Base-by-base conservation (phyloP, 1,140 invertebrate species). In the Drosophila nikananu region DNA sequence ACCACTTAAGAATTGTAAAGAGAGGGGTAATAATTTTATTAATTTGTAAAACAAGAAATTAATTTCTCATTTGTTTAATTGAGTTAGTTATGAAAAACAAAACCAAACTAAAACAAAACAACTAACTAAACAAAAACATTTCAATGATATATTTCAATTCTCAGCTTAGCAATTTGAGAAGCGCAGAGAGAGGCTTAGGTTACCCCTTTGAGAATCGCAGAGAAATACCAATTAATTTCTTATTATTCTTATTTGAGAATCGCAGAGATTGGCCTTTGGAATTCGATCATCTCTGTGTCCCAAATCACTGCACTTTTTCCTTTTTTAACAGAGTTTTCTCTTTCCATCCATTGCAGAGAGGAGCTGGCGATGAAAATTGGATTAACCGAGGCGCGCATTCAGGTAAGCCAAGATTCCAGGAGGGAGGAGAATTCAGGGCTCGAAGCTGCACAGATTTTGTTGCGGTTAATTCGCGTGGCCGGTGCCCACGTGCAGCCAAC, bases 301-400 rank as follows among this genome's bases (percentile, higher is more conserved):
- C 9, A 35, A 52, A 39, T 32, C 42, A 15, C 21, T 39, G 5
- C 3, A 39, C 37, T 39, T 32, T 68, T 32, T 23, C 55, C 48
- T 59, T 35, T 48, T 60, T 35, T 66, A 41, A 78, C 37, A 23
- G 12, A 62, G 44, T 51, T 57, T 61, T 42, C 25, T 55, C 32
- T 63, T 80, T 51, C 19, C 30, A 30, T 35, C 4, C 32, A 35
- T 86, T 87, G 72, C 96, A 98, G 99, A 92, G 99, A 99, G 94
- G 98, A 99, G 93, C 94, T 99, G 55, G 99, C 99, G 23, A 97
- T 99, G 96, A 98, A 99, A 93, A 98, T 99, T 87, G 98, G 98
- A 89, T 94, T 99, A 74, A 99, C 98, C 35, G 99, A 99, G 95
- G 98, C 98, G 25, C 95, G 99, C 92, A 99, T 99, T 93, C 99